Conservation (phyloP, 2,888 invertebrate species). For the Gnatocerus cornutus region DNA sequence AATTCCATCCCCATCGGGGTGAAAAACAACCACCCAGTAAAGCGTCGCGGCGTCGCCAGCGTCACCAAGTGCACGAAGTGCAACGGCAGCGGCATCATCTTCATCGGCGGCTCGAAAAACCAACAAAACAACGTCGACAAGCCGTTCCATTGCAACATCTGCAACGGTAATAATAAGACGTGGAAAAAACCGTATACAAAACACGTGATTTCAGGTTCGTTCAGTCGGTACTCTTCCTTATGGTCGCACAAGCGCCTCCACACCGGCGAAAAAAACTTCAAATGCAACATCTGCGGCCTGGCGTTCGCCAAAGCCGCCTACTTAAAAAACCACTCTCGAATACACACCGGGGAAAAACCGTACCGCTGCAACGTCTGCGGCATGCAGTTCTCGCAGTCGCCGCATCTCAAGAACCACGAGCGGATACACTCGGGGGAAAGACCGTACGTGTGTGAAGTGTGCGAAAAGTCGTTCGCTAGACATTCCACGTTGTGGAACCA, state of each 20-base stretch:
- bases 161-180: constrained; percentile 74
- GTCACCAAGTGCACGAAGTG: constrained; percentile 93
- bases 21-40: constrained; percentile 81
- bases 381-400: constrained; percentile 93
- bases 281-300: constrained; percentile 90
- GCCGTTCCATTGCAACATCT: constrained; percentile 91
- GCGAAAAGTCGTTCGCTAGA: constrained; percentile 90
- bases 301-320: constrained; percentile 94
- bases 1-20: constrained; percentile 72
- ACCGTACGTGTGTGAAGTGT: constrained; percentile 91
- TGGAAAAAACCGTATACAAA: not conserved
- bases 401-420: constrained; percentile 91
- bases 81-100: constrained; percentile 90
- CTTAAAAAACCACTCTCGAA: constrained; percentile 90
- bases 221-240: constrained; percentile 88
- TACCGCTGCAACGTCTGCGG: constrained; percentile 86
- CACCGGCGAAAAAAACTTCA: constrained; percentile 89
- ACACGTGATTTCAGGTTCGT: constrained; percentile 73
- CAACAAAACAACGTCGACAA: constrained; percentile 80
- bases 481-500: constrained; percentile 94
- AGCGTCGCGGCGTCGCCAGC: constrained; percentile 86
- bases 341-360: constrained; percentile 83
- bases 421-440: constrained; percentile 91
- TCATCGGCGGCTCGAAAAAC: constrained; percentile 81
- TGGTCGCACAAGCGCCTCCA: constrained; percentile 93